Percentiles rank a stretch among this genome's conserved stretches.
These are phyloP conservation scores for Drosophila lacicola DNA, from an alignment of 2,888 invertebrate genomes.

Conservation along the genomic window DNA sequence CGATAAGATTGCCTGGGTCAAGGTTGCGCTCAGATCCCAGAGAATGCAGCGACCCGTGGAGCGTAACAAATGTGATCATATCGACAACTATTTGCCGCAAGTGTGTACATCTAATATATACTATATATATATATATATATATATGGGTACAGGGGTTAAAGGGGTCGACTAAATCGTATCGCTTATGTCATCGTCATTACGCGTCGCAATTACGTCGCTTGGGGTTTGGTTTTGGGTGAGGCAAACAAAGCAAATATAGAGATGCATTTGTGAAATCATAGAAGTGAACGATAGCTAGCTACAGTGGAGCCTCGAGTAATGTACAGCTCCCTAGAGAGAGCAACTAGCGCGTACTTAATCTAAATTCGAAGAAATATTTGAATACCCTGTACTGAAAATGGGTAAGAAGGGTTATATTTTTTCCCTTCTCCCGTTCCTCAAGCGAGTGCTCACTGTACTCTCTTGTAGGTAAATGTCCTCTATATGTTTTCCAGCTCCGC, in stretches of 20 bases:
- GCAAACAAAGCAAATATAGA: slow-evolving; percentile 20
- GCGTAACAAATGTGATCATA: slow-evolving; percentile 54
- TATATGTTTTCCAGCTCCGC: neutral
- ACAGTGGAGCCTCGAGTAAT: neutral
- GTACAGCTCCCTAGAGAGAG: neutral
- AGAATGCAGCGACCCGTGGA: slow-evolving; percentile 40
- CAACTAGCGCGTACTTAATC: too few relatives aligned
- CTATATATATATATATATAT: neutral
- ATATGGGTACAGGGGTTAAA: neutral
- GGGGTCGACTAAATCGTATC: slow-evolving; percentile 25
- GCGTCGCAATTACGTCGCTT: slow-evolving; percentile 45
- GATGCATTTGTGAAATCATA: slow-evolving; percentile 20
- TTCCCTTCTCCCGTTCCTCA: too few relatives aligned
- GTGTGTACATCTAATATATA: slow-evolving; percentile 26
- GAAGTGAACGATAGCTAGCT: neutral
- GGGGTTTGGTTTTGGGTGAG: slow-evolving; percentile 43
- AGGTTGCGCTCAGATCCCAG: slow-evolving; percentile 33
- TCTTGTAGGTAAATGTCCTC: slow-evolving; percentile 7
- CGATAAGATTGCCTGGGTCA: slow-evolving; percentile 54
- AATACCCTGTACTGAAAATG: too few relatives aligned
- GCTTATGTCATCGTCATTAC: slow-evolving; percentile 49
- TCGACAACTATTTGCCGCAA: slow-evolving; percentile 19
- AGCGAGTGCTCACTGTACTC: neutral
- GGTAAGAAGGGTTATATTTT: too few relatives aligned
- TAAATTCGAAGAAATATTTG: too few relatives aligned